Evolutionary conservation across 2,888 invertebrate species (phyloP).

Genomic region (Leistus spinibarbis): DNA sequence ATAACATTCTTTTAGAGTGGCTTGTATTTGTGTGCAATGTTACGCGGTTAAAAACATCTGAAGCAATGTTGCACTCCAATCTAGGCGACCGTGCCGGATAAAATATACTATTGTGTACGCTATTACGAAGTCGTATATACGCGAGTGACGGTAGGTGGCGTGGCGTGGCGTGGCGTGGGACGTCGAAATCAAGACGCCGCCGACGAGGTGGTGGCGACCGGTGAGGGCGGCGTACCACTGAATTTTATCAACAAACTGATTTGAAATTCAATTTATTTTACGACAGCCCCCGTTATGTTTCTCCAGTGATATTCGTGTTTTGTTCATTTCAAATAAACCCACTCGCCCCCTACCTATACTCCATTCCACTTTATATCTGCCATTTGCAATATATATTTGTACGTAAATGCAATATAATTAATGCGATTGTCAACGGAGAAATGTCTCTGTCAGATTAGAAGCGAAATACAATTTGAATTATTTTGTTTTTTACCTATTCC

Average conservation of each 20-base stretch:
- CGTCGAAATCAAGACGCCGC: slow-evolving; percentile 29
- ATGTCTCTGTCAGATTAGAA: slow-evolving; percentile 41
- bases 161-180: slow-evolving; percentile 3
- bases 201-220: slow-evolving; percentile 22
- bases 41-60: slow-evolving; percentile 24
- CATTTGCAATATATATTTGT: neutral
- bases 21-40: neutral
- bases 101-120: slow-evolving; percentile 28
- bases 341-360: neutral
- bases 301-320: slow-evolving; percentile 38
- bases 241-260: slow-evolving; percentile 49
- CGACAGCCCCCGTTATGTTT: slow-evolving; percentile 44
- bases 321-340: slow-evolving; percentile 31
- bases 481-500: slow-evolving; percentile 39
- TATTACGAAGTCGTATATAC: neutral
- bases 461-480: no score
- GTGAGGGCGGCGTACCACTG: slow-evolving; percentile 42
- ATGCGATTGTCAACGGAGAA: neutral
- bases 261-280: slow-evolving; percentile 52
- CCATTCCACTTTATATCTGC: neutral
- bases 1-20: no score
- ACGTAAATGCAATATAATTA: neutral
- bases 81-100: slow-evolving; percentile 20
- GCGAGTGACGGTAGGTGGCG: neutral
- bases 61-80: slow-evolving; percentile 26